Conservation (phyloP, 1,140 invertebrate species). For the Drosophila elegans region DNA sequence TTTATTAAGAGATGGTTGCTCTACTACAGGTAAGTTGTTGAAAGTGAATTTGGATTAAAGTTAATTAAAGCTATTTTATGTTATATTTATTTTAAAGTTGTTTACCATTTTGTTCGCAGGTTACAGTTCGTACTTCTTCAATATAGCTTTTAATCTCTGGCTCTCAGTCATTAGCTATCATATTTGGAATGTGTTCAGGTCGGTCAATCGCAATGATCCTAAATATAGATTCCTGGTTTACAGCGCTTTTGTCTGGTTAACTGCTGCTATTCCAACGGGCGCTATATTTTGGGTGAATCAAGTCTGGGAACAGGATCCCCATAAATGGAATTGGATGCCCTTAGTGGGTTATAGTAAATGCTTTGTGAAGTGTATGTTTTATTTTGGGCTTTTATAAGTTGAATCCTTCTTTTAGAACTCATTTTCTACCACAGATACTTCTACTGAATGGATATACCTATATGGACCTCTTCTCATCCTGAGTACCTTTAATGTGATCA, state of each 20-base stretch:
- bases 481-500: background rate
- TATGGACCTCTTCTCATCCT: too few species aligned
- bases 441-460: too few species aligned
- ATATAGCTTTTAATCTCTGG: background rate
- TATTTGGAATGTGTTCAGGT: background rate
- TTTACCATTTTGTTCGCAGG: background rate
- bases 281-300: too few species aligned
- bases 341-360: too few species aligned
- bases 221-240: background rate
- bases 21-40: background rate
- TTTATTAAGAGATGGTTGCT: background rate
- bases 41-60: background rate
- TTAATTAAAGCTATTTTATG: background rate
- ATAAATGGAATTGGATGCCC: too few species aligned
- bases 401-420: too few species aligned
- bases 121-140: background rate
- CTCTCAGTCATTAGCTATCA: background rate
- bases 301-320: too few species aligned
- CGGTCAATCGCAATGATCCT: background rate
- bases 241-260: background rate
- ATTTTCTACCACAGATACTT: too few species aligned
- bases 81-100: too few species aligned
- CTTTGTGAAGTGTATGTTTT: too few species aligned
- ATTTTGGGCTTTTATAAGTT: too few species aligned
- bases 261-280: too few species aligned